Percentiles rank a stretch among this genome's conserved stretches.
Evolutionary conservation across 2,797 vertebrate genomes (phyloP).

Genomic region (Aphelocoma californica): DNA sequence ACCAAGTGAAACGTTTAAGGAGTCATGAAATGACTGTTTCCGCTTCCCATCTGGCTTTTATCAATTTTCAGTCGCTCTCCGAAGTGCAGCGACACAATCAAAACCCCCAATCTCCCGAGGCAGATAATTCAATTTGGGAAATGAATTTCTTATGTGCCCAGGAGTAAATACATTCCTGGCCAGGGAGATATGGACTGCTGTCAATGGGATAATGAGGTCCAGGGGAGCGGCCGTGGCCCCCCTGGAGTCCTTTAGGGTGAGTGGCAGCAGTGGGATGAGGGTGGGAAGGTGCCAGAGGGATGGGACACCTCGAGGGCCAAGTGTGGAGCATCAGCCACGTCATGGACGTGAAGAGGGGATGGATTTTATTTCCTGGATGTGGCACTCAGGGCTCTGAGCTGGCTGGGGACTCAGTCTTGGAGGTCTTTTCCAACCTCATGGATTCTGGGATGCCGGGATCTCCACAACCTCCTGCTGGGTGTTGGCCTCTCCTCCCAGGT

Average conservation of each 20-base stretch:
- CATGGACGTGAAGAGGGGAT: rapidly evolving
- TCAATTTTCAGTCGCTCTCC: slow-evolving; percentile 74
- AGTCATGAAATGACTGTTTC: slow-evolving; percentile 81
- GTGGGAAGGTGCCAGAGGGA: not conserved
- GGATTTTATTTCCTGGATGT: not conserved
- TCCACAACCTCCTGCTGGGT: not conserved
- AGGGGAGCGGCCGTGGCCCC: slow-evolving; percentile 1
- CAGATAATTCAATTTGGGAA: slow-evolving; percentile 82
- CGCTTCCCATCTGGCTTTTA: slow-evolving; percentile 79
- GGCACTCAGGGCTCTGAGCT: not conserved
- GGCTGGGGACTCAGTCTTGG: not conserved
- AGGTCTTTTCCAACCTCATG: not conserved
- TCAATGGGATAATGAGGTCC: slow-evolving; percentile 73
- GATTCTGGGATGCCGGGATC: not conserved
- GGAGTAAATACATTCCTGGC: slow-evolving; percentile 77
- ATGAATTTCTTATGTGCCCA: slow-evolving; percentile 79
- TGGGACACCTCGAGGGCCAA: not conserved
- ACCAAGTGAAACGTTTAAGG: slow-evolving; percentile 77
- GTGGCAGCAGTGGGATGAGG: not conserved
- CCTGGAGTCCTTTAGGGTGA: not conserved
- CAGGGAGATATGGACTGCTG: slow-evolving; percentile 67
- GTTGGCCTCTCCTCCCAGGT: not conserved
- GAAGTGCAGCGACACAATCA: slow-evolving; percentile 76
- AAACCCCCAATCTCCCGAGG: slow-evolving; percentile 75
- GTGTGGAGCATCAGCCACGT: rapidly evolving